Evolutionary conservation across 2,113 vertebrate genomes (phyloP), one percentile per base, ranked within the genome.

Genomic region (Cavia porcellus): DNA sequence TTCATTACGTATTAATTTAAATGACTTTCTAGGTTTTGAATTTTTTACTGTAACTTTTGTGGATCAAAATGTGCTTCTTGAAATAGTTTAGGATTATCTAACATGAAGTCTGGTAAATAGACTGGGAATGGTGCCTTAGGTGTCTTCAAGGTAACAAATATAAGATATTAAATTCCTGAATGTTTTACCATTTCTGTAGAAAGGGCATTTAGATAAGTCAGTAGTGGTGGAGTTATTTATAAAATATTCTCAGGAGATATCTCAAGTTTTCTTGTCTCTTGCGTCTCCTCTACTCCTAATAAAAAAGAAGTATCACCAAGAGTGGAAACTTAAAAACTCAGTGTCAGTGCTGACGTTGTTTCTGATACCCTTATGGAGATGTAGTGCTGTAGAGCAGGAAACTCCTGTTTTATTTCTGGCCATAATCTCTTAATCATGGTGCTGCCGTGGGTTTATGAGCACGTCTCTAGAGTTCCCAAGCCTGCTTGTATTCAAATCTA

Each of bases 361-460:
- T 70, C 79, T 61, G 84, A 1, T 90, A n/a, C 38, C 35, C 45
- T 92, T 14, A 2, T 22, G 42, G 88, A 87, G 90, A 95, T 22
- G 79, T 45, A 74, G 72, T 47, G 13, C 57, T 87, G 19, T 20
- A 84, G 81, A 94, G 66, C 92, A 93, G 95, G 97, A 97, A 97
- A 97, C 88, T 97, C 88, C 61, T 72, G 83, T 93, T 97, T 97
- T 88, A 72, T 96, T 96, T 96, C 72, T 13, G 88, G 64, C 82
- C 84, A 47, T 47, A 62, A 95, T 70, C 64, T 93, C 64, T 97
- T 97, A 96, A 83, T 97, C 95, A 95, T 4, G 12, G n/a, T 28
- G 1, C 89, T 95, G 93, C 92, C 95, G 83, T 64, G 70, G 28
- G 55, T 28, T 91, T 70, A 70, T 84, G 52, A 94, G 45, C 10